Conservation (phyloP, 2,797 vertebrate species). For the Okamejei kenojei region DNA sequence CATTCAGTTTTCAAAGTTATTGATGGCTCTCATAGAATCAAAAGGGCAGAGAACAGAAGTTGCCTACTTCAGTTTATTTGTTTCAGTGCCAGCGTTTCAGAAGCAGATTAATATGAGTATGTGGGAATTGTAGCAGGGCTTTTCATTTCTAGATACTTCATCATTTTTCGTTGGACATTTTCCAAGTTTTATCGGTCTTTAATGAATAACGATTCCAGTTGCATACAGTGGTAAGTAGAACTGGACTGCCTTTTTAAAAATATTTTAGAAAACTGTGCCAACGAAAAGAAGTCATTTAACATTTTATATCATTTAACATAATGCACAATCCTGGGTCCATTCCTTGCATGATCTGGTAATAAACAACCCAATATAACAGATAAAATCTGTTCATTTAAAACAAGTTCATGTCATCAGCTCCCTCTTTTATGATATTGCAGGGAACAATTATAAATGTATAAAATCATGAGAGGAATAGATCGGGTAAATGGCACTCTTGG, state of each 20-base stretch:
- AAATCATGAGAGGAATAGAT: no score
- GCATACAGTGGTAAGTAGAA: conserved; percentile 6
- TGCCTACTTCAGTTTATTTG: conserved; percentile 6
- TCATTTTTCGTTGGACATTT: background rate
- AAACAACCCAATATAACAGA: background rate
- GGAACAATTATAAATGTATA: no score
- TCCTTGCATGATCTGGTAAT: background rate
- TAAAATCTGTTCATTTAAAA: background rate
- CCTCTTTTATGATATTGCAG: background rate
- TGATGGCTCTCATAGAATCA: background rate
- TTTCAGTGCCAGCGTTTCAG: background rate
- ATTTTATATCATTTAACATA: background rate
- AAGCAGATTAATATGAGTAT: background rate
- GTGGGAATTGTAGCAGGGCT: background rate
- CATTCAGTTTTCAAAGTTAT: background rate
- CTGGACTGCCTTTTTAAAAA: background rate
- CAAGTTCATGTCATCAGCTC: background rate
- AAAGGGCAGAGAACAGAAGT: background rate
- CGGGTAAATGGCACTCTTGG: no score
- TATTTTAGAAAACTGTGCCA: background rate
- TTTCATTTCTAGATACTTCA: background rate
- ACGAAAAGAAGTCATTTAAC: conserved; percentile 1
- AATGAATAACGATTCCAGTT: conserved; percentile 20
- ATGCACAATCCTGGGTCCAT: background rate
- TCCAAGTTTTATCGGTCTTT: background rate